phyloP scores from a whole-genome alignment of 2,797 vertebrate species.

The Stomatorhinus walkeri region DNA sequence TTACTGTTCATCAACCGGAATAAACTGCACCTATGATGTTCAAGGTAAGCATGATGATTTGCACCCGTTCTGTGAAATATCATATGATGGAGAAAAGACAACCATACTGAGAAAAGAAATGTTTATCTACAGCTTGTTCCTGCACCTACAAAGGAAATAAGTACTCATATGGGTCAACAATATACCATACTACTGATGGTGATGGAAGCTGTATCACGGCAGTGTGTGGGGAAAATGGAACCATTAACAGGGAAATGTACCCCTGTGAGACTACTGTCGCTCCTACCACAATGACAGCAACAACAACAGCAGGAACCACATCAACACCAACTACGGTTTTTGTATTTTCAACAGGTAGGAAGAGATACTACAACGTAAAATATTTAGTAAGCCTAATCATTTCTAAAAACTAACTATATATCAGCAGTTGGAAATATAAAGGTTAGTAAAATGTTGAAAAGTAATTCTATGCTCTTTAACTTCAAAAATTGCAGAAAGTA shows the following conservation, averaged over 20 bases:
- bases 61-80: background rate
- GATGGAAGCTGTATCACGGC: constrained; percentile 64
- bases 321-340: constrained; percentile 34
- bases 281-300: constrained; percentile 33
- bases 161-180: constrained; percentile 44
- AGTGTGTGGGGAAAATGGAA: constrained; percentile 61
- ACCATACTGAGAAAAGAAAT: background rate
- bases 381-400: background rate
- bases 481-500: background rate
- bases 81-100: background rate
- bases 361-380: background rate
- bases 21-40: constrained; percentile 32
- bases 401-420: background rate
- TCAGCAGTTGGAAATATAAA: background rate
- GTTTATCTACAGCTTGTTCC: constrained; percentile 56
- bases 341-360: constrained; percentile 32
- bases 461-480: background rate
- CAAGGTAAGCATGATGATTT: constrained; percentile 32
- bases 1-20: constrained; percentile 37
- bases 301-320: constrained; percentile 34
- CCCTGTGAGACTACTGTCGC: constrained; percentile 41
- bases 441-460: background rate
- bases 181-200: constrained; percentile 74
- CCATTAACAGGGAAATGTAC: constrained; percentile 42
- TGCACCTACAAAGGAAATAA: constrained; percentile 58